These are phyloP conservation scores for Pangasius djambal DNA, from an alignment of 2,797 vertebrate species.

Conservation along the genomic window DNA sequence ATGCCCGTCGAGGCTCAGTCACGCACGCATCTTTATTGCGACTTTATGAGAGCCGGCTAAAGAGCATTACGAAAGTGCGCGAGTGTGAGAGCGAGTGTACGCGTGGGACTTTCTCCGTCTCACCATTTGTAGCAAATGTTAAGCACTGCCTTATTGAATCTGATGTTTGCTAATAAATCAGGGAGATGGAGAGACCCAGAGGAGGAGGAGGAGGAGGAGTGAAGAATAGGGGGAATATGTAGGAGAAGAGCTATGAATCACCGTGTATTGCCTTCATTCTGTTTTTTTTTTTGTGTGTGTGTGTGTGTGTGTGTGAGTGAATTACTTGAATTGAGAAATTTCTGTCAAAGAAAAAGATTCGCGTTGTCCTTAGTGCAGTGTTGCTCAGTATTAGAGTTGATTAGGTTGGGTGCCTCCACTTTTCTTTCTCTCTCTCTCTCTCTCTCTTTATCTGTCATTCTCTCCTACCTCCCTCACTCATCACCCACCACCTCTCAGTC, in stretches of 20 bases:
- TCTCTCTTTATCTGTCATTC: neutral
- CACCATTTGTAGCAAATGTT: slow-evolving; percentile 70
- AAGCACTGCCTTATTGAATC: slow-evolving; percentile 77
- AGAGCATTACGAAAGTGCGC: neutral
- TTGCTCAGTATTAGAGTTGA: slow-evolving; percentile 56
- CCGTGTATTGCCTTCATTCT: slow-evolving; percentile 59
- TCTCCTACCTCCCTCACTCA: neutral
- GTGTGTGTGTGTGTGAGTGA: slow-evolving; percentile 34
- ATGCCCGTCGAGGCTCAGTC: neutral
- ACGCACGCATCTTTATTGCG: neutral
- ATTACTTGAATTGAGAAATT: slow-evolving; percentile 71
- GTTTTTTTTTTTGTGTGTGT: too few species aligned
- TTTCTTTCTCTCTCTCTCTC: slow-evolving; percentile 56
- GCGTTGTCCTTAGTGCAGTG: slow-evolving; percentile 62
- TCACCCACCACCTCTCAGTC: slow-evolving; percentile 13
- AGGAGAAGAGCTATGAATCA: slow-evolving; percentile 67
- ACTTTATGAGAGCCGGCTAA: neutral
- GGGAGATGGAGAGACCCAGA: slow-evolving; percentile 40
- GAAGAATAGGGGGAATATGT: slow-evolving; percentile 26
- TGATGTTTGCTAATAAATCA: slow-evolving; percentile 78
- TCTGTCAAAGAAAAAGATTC: slow-evolving; percentile 36
- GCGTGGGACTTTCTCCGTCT: slow-evolving; percentile 30
- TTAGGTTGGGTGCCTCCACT: slow-evolving; percentile 37
- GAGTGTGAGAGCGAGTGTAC: slow-evolving; percentile 57
- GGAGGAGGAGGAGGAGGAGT: slow-evolving; percentile 59